A percentile compares a stretch with the other conserved stretches of the same genome.
These are phyloP conservation scores for Smutsia gigantea DNA, from an alignment of 2,797 vertebrate genomes.

Conservation along the genomic window DNA sequence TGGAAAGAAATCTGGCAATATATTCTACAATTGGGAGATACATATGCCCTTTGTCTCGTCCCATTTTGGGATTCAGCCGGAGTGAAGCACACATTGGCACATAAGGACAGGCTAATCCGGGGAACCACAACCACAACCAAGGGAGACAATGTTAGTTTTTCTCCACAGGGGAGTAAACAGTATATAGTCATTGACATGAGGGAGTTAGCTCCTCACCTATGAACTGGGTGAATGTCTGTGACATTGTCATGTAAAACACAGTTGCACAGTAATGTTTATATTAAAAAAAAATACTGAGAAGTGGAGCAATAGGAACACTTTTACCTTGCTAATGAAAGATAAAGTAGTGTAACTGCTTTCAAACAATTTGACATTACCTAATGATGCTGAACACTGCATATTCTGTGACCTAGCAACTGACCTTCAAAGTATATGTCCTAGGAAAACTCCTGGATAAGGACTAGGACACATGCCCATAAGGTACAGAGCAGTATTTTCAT, in stretches of 20 bases:
- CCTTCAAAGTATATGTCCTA: background rate
- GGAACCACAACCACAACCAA: background rate
- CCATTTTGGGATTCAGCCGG: background rate
- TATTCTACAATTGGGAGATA: conserved; percentile 41
- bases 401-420: background rate
- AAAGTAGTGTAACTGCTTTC: background rate
- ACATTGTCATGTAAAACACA: background rate
- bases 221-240: background rate
- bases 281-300: background rate
- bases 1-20: background rate
- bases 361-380: background rate
- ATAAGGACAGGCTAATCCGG: background rate
- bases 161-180: background rate
- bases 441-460: background rate
- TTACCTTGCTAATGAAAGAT: background rate
- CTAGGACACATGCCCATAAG: background rate
- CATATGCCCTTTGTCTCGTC: background rate
- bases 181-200: background rate
- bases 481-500: background rate
- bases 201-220: background rate
- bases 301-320: background rate
- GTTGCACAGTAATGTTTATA: background rate
- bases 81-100: background rate
- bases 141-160: background rate
- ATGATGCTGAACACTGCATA: background rate